Conservation (phyloP, 2,888 invertebrate species). For the Rhogogaster chlorosoma region DNA sequence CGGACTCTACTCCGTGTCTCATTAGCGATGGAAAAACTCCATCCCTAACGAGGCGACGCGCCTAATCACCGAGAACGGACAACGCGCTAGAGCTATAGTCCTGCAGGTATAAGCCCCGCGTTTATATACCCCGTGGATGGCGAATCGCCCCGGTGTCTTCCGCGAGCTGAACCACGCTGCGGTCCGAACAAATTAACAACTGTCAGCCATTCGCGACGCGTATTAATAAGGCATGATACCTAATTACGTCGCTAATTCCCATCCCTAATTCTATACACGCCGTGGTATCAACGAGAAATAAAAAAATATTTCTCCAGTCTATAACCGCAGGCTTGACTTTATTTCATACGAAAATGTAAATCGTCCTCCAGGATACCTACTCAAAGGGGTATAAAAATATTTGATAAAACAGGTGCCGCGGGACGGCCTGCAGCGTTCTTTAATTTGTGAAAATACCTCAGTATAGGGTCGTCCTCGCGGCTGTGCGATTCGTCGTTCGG, state of each 20-base stretch:
- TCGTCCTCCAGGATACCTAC: not conserved
- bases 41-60: constrained; percentile 70
- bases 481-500: constrained; percentile 59
- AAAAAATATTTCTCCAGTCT: not conserved
- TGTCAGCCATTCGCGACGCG: not conserved
- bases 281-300: not conserved
- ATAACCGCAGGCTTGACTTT: too few species aligned
- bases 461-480: constrained; percentile 60
- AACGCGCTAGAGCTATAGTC: constrained; percentile 2
- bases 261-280: not conserved
- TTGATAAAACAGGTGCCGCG: constrained; percentile 38
- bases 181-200: not conserved
- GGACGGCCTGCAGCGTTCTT: constrained; percentile 69
- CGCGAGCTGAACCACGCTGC: not conserved
- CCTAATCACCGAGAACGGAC: constrained; percentile 70
- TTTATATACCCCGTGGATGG: not conserved
- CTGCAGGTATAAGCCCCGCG: not conserved
- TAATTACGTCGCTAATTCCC: not conserved
- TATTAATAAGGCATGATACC: not conserved
- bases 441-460: constrained; percentile 74
- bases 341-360: not conserved
- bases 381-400: not conserved
- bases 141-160: not conserved
- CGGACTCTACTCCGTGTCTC: constrained; percentile 58
- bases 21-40: constrained; percentile 71